phyloP scores from a whole-genome alignment of 2,888 invertebrate species.

The Drosophila mercatorum region DNA sequence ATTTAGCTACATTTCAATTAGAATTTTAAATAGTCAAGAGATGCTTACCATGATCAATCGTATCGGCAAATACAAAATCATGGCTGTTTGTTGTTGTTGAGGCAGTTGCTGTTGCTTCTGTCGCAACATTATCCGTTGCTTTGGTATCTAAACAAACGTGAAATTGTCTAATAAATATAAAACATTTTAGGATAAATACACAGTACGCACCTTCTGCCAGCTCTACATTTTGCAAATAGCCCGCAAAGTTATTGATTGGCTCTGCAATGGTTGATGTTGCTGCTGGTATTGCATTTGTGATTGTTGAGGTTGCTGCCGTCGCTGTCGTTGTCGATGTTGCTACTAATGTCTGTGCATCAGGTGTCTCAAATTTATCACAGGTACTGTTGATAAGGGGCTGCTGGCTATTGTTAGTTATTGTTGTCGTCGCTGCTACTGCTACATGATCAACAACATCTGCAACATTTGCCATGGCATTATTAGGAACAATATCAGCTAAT shows the following conservation, averaged over 20 bases:
- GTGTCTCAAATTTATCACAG: slow-evolving; percentile 82
- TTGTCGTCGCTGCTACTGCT: slow-evolving; percentile 28
- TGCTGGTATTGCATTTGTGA: slow-evolving; percentile 33
- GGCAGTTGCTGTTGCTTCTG: slow-evolving; percentile 34
- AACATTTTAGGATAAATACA: background rate
- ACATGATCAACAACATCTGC: slow-evolving; percentile 54
- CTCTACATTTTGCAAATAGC: slow-evolving; percentile 56
- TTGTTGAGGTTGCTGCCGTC: slow-evolving; percentile 16
- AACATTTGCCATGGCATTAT: slow-evolving; percentile 32
- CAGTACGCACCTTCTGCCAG: slow-evolving; percentile 49
- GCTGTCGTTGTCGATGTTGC: slow-evolving; percentile 29
- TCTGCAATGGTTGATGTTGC: slow-evolving; percentile 33
- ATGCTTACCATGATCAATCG: slow-evolving; percentile 81
- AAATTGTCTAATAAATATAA: background rate
- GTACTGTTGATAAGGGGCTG: slow-evolving; percentile 82
- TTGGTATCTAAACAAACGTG: slow-evolving; percentile 61
- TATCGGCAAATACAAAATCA: slow-evolving; percentile 79
- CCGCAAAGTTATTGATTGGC: slow-evolving; percentile 50
- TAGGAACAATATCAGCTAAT: slow-evolving; percentile 58
- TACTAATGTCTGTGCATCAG: slow-evolving; percentile 52
- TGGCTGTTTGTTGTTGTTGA: slow-evolving; percentile 48
- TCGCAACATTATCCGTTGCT: slow-evolving; percentile 48
- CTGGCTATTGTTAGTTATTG: slow-evolving; percentile 47
- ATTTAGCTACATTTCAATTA: slow-evolving; percentile 8
- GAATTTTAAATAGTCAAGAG: slow-evolving; percentile 8